Base-by-base conservation (phyloP, 1,140 invertebrate genomes). In the Drosophila sulfurigaster region DNA sequence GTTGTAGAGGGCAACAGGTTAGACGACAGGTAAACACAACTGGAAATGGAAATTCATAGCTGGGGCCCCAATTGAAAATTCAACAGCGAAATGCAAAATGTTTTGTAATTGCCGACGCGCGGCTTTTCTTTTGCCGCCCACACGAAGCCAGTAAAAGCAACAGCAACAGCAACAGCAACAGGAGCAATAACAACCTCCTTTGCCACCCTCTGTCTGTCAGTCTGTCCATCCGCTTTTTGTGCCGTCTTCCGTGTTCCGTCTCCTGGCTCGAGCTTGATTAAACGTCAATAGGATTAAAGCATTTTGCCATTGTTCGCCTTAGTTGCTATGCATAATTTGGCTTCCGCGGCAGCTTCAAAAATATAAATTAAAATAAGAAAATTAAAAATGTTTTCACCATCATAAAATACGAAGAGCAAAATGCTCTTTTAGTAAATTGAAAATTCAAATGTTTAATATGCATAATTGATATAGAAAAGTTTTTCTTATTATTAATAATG, bases 241-340 rank as follows among this genome's bases (percentile, higher is more conserved):
- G n/a, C 6, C 43, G 20, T 54, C 5, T 28, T 5, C 43, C 35
- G 5, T 62, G 15, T 38, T n/a, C 41, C 41, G 41, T 43, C 41
- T 41, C 8, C 20, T 16, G 6, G 30, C 63, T 52, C 28, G 43
- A 41, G 75, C 66, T 81, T 88, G 83, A 88, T 88, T 88, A 88
- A 89, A 89, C 77, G 80, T 83, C 85, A 89, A 88, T 88, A 70
- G 85, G 85, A 88, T 88, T 88, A 88, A 88, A 73, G 83, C 79
- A 87, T 89, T 87, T 76, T 49, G 41, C n/a, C 59, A 75, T 70
- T 71, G 73, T 75, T 52, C 52, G 52, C 20, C 35, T 57, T 58
- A 38, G 49, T 63, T 63, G 66, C 66, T 28, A 16, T 68, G 64
- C 64, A 64, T 68, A 68, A 78, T 67, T 75, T 73, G 59, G 72